phyloP scores from a whole-genome alignment of 2,888 invertebrate genomes.

The Nycteola revayana region DNA sequence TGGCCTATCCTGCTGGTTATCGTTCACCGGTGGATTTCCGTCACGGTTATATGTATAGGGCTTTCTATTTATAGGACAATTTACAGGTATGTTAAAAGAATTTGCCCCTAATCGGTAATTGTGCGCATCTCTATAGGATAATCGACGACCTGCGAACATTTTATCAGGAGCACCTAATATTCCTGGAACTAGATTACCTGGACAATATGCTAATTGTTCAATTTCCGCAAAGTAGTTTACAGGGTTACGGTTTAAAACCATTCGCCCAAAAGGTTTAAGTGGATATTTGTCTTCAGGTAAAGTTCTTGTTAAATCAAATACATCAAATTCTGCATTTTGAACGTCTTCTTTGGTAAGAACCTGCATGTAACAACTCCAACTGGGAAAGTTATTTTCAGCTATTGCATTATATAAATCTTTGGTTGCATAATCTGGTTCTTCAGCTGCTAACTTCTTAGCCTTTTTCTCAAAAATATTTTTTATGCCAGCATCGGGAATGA shows the following conservation, averaged over 20 bases:
- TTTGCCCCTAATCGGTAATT: slow-evolving; percentile 92
- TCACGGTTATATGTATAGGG: slow-evolving; percentile 92
- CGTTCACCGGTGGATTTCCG: slow-evolving; percentile 87
- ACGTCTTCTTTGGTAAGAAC: slow-evolving; percentile 92
- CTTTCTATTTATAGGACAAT: slow-evolving; percentile 90
- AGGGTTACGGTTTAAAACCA: slow-evolving; percentile 93
- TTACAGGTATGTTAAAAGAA: slow-evolving; percentile 94
- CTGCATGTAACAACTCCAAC: slow-evolving; percentile 90
- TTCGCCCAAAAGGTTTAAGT: slow-evolving; percentile 89
- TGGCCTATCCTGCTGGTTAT: slow-evolving; percentile 92
- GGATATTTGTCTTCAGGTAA: slow-evolving; percentile 91
- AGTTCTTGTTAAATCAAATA: slow-evolving; percentile 94
- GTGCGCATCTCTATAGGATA: slow-evolving; percentile 94
- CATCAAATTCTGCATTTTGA: slow-evolving; percentile 88
- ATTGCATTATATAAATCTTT: slow-evolving; percentile 94
- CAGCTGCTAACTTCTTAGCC: slow-evolving; percentile 84
- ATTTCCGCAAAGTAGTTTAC: slow-evolving; percentile 95
- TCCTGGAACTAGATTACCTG: slow-evolving; percentile 93
- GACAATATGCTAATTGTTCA: slow-evolving; percentile 94
- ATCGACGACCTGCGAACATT: slow-evolving; percentile 91
- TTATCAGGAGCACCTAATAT: slow-evolving; percentile 95
- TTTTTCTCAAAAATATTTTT: slow-evolving; percentile 85
- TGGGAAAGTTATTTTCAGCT: slow-evolving; percentile 84
- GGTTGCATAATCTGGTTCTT: slow-evolving; percentile 93
- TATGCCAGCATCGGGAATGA: slow-evolving; percentile 93